These are phyloP conservation scores for Hymenopus coronatus DNA, from an alignment of 2,888 invertebrate genomes.

Conservation along the genomic window DNA sequence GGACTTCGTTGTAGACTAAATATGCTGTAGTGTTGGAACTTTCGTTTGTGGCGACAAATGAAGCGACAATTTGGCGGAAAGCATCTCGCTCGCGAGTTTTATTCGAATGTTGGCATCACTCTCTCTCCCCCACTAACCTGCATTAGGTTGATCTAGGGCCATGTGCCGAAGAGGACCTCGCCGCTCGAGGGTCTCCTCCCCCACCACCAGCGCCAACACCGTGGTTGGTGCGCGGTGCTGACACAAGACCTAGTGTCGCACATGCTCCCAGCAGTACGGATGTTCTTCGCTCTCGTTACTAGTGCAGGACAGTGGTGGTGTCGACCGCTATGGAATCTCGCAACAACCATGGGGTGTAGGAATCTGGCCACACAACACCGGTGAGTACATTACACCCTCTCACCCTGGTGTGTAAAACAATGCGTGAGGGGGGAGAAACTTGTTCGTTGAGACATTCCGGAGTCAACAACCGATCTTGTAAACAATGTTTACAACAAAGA, in stretches of 20 bases:
- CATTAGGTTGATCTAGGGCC: not conserved
- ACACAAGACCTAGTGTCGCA: not conserved
- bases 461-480: too few species aligned
- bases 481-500: too few species aligned
- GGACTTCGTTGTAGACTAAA: too few species aligned
- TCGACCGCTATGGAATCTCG: not conserved
- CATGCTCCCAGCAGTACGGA: not conserved
- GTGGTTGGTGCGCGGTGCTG: not conserved
- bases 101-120: not conserved
- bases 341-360: not conserved
- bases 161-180: not conserved
- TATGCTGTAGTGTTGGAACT: too few species aligned
- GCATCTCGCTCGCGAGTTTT: not conserved
- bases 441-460: too few species aligned
- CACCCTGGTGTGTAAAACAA: too few species aligned
- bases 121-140: not conserved
- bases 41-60: too few species aligned
- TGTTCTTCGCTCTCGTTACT: not conserved
- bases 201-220: not conserved
- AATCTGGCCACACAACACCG: not conserved
- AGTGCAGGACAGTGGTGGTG: not conserved
- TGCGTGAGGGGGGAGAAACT: too few species aligned
- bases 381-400: not conserved
- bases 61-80: too few species aligned
- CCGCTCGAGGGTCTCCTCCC: not conserved